phyloP scores from a whole-genome alignment of 2,113 vertebrate species.

The Pseudopipra pipra region DNA sequence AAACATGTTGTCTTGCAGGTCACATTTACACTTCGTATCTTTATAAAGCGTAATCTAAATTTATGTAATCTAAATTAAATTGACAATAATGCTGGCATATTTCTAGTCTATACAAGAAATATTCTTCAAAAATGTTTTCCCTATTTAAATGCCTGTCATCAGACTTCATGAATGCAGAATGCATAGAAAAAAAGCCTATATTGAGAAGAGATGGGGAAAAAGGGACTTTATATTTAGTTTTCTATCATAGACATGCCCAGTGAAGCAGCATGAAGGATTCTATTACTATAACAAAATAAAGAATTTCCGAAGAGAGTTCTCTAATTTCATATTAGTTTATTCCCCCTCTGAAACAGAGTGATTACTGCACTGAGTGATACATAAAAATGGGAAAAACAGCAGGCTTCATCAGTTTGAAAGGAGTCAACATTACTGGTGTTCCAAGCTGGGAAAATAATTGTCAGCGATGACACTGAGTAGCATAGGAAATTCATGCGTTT shows the following conservation, averaged over 20 bases:
- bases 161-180: neutral
- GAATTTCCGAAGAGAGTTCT: neutral
- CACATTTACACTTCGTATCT: neutral
- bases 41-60: neutral
- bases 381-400: neutral
- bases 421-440: neutral
- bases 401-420: conserved; percentile 4
- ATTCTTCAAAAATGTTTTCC: neutral
- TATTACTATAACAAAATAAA: neutral
- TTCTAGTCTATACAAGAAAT: neutral
- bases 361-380: neutral
- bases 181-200: neutral
- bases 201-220: neutral
- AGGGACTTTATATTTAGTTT: neutral
- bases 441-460: conserved; percentile 3
- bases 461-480: neutral
- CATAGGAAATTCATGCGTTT: neutral
- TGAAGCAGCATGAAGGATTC: neutral
- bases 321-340: conserved; percentile 25
- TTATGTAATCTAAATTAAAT: neutral
- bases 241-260: neutral
- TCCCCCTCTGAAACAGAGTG: neutral
- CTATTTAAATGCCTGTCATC: neutral
- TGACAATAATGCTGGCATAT: neutral
- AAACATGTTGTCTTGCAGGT: neutral